Conservation (phyloP, 1,140 invertebrate species). For the Solenopsis fugax region DNA sequence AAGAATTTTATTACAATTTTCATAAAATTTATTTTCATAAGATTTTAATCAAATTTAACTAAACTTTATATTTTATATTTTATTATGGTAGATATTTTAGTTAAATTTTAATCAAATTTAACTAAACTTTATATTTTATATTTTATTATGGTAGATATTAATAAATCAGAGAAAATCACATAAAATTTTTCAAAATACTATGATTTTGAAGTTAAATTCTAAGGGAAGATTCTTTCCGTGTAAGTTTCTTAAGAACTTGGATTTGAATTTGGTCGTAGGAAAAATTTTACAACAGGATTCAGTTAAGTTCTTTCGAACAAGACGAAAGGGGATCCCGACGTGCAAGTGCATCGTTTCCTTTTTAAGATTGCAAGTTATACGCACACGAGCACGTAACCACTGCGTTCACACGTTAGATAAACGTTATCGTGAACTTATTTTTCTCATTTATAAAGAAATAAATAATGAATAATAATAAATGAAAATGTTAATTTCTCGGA, state of each 20-base stretch:
- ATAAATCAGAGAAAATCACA: too few species aligned
- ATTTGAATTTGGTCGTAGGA: background rate
- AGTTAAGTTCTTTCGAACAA: slow-evolving; percentile 2
- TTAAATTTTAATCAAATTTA: too few species aligned
- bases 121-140: too few species aligned
- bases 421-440: background rate
- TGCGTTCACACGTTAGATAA: background rate
- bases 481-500: background rate
- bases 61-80: too few species aligned
- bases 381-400: background rate
- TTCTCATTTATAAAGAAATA: background rate
- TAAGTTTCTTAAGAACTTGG: background rate
- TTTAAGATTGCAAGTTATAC: background rate
- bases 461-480: slow-evolving; percentile 1
- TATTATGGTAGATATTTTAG: too few species aligned
- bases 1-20: too few species aligned
- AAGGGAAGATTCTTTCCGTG: background rate
- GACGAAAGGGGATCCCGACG: background rate
- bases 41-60: too few species aligned
- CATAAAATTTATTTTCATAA: too few species aligned
- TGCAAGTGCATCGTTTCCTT: background rate
- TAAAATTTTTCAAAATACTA: too few species aligned
- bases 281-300: slow-evolving; percentile 12
- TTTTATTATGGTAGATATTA: too few species aligned
- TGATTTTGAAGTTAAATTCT: too few species aligned